Evolutionary conservation across 2,797 vertebrate species (phyloP), one percentile per base, ranked within the genome.

Genomic region (Coregonus sp.): DNA sequence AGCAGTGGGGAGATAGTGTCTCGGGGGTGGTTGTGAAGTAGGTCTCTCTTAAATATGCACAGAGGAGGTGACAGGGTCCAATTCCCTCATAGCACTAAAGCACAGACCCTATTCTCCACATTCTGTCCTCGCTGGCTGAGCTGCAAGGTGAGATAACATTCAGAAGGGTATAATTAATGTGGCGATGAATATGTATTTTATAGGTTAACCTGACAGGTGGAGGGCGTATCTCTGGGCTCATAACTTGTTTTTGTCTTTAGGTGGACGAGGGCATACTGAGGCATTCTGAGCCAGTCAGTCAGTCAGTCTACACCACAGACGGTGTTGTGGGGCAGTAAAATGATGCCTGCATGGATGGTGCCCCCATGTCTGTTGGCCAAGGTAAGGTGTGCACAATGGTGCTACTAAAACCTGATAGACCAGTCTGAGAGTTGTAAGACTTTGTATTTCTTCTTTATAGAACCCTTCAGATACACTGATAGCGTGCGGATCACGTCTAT

Each of bases 41-140:
- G 84, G 81, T 86, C 81, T 88, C 76, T 72, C 70, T 84, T 86
- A 88, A 88, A 81, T 85, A 84, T 86, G 84, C 81, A 81, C 78
- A 72, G 78, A 80, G 56, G 61, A 75, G 84, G 81, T 84, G 78
- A 83, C 77, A 76, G 75, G 82, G 78, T 87, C 79, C 78, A 79
- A 81, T 84, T 79, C 78, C 77, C 54, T 6, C 6, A n/a, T 59
- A 59, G 18, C n/a, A 59, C n/a, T 59, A 59, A 20, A 59, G 40
- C 40, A 47, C 5, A 59, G 56, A 78, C 75, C 68, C 75, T 33
- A 18, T 40, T 47, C 67, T 37, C 59, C 12, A 20, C 59, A 63
- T 63, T 63, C 20, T 63, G 7, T 63, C 65, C 65, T 33, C 14
- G 14, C 65, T 67, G 31, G 31, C 65, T 67, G 31, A 33, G 14